These are phyloP conservation scores for Plebejus anna DNA, from an alignment of 2,888 invertebrate species.

Conservation along the genomic window DNA sequence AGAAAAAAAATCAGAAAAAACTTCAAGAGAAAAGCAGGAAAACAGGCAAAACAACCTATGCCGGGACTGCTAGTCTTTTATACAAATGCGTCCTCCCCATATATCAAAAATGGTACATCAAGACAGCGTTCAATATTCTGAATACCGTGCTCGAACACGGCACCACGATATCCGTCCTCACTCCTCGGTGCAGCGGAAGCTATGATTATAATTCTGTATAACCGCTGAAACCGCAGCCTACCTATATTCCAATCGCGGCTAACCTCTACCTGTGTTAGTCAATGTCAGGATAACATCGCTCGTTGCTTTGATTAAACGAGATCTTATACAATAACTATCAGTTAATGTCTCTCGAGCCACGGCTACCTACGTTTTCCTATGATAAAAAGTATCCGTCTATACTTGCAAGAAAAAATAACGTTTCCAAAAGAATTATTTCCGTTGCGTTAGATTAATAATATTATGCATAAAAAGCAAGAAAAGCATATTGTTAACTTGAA, in stretches of 20 bases:
- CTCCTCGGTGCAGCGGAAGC: not conserved
- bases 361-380: not conserved
- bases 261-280: not conserved
- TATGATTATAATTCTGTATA: not conserved
- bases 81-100: too few species aligned
- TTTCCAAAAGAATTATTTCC: too few species aligned
- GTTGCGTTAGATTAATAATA: too few species aligned
- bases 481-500: too few species aligned
- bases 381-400: not conserved
- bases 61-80: too few species aligned
- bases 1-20: too few species aligned
- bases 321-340: not conserved
- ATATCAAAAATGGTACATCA: not conserved
- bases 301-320: not conserved
- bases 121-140: not conserved
- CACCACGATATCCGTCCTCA: not conserved
- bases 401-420: not conserved
- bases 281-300: not conserved
- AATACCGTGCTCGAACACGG: not conserved
- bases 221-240: not conserved
- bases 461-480: too few species aligned
- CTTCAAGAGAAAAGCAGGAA: too few species aligned
- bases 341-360: not conserved
- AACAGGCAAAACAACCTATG: too few species aligned
- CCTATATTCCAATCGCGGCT: not conserved